Evolutionary conservation across 2,113 vertebrate genomes (phyloP), one percentile per base, ranked within the genome.

Genomic region (Myrmecophaga tridactyla): DNA sequence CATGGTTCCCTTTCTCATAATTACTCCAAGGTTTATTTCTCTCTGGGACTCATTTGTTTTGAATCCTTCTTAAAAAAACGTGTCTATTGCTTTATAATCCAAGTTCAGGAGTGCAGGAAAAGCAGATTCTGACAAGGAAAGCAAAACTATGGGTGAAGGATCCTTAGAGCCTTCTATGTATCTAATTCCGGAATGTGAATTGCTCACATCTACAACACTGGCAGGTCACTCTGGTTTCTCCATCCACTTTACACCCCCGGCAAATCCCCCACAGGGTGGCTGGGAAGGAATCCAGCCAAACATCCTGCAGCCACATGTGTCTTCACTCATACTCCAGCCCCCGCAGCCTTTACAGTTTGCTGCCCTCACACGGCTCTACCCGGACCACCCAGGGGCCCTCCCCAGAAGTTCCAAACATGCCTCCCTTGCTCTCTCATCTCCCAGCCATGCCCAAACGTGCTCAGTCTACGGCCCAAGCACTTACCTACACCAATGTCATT

Each of bases 251-350:
- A n/a, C 46, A 73, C 20, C 4, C 39, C 4, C 14, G 46, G 29
- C 48, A 85, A 58, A 60, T 36, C 73, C 48, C 73, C 81, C 21
- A 25, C 65, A 39, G 73, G 18, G 12, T 60, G 43, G 41, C 72
- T 60, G 67, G 77, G 67, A 89, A 93, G 87, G 62, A 92, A 95
- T 90, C 77, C 94, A 93, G 84, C 89, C 83, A 91, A 90, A 86
- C 69, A 90, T 65, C 72, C 84, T 73, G 56, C 3, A 48, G 77
- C 85, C 69, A 48, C 92, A 95, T 56, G 63, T 96, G 76, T 87
- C 89, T 94, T 89, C 60, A 76, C 65, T 97, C 92, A 84, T 2
- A 9, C 27, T 58, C 29, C 83, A 77, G 76, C 86, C 84, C 76
- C 91, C 23, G 2, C 92, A 90, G 65, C 7, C 88, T 94, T 82